Base-by-base conservation (phyloP, 2,113 vertebrate genomes). In the Pterophyllum scalare region DNA sequence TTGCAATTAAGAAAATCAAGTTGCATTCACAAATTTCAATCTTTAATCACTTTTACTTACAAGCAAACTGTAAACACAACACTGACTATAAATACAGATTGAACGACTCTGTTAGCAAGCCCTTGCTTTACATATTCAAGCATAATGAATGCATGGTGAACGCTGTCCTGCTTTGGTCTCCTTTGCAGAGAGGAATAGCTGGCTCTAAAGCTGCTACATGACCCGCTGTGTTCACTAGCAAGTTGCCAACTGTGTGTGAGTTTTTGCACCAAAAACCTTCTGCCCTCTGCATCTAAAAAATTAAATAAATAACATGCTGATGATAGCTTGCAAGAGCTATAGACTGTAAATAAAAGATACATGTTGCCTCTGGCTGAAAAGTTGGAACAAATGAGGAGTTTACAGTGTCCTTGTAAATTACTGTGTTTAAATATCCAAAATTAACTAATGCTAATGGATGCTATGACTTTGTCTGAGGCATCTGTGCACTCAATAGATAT, bases 361-460 rank as follows among this genome's bases (percentile, higher is more conserved):
- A 70, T 52, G 43, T 70, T 70, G 15, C 43, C 43, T 52, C 24
- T 70, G 49, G 65, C 43, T 70, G 24, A 70, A 70, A 70, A 70
- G 43, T 38, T 70, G 43, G 9, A 52, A 52, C 43, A 52, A 49
- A 70, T 7, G 24, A 28, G 46, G 46, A 49, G 2, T 49, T 49
- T 17, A 49, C 15, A 17, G 6, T 17, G 14, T 49, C 4, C 14
- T 49, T 49, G 14, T 17, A 49, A 49, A 49, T 49, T 17, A 15
- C 46, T 49, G 46, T 49, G 22, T 72, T 52, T 20, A 31, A 31
- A 31, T 0, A 0, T 72, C 17, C 19, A 72, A 52, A 72, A 52
- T 13, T 0, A 31, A 49, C 40, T 49, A 20, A 49, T 28, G 2
- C 17, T 31, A 52, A 46, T 15, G 52, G 24, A 49, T 17, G 43